Evolutionary conservation across 2,113 vertebrate species (phyloP), one percentile per base, ranked within the genome.

Genomic region (Chaetodon auriga): DNA sequence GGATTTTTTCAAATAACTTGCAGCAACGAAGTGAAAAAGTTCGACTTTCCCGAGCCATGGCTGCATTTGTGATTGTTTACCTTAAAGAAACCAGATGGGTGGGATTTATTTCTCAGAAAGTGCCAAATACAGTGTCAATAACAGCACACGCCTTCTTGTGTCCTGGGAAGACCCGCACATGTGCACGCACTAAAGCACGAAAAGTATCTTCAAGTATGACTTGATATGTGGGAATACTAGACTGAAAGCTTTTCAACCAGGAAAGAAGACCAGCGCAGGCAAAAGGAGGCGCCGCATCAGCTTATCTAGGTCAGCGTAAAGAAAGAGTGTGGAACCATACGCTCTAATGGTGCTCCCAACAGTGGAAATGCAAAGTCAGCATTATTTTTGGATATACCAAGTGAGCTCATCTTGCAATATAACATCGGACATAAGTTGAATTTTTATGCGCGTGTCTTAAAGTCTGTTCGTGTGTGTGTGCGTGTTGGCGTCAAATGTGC

Each of bases 81-180:
- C 35, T 76, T 49, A 43, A 65, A 53, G 49, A 65, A 69, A 0
- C 23, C 71, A 70, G 83, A 30, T 70, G 63, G 69, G 57, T 51
- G 73, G 0, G 43, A 68, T 75, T 62, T 49, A 38, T 75, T 84
- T 53, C 57, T 74, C 51, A 41, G 36, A 53, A 79, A 64, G 68
- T 74, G 55, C 0, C 78, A 81, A 23, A 69, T 25, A 45, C 66
- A 57, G 15, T 73, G 51, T 77, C 30, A 80, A 57, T 8, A 68
- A 68, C 48, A 61, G 2, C 43, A 60, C 9, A 65, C 48, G 57
- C 13, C 16, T 45, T 7, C 25, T 23, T 2, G 7, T 63, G 49
- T 72, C 81, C 63, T 46, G 23, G 0, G 1, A 48, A 75, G 36
- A 82, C 49, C 57, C 13, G 53, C 19, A 54, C 7, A 51, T 30